phyloP scores from a whole-genome alignment of 1,140 invertebrate species.

The Heliconius hermathena region DNA sequence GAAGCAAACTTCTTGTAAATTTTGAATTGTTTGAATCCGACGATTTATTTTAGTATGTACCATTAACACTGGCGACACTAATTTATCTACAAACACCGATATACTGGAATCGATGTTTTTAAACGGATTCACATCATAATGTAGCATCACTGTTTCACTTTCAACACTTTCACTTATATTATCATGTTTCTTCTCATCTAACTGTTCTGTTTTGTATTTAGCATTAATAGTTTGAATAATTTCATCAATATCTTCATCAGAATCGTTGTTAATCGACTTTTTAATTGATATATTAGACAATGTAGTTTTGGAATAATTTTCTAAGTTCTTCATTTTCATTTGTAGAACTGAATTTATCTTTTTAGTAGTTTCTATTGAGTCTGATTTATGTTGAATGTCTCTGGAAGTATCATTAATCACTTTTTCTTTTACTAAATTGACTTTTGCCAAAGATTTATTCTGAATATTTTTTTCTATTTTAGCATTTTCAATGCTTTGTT shows the following conservation, averaged over 20 bases:
- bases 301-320: constrained; percentile 15
- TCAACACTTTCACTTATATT: constrained; percentile 8
- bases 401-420: not conserved
- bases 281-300: constrained; percentile 35
- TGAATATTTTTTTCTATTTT: not conserved
- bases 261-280: constrained; percentile 9
- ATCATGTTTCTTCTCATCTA: constrained; percentile 15
- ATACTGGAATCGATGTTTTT: constrained; percentile 61
- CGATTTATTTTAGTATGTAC: constrained; percentile 69
- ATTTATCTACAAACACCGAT: constrained; percentile 68
- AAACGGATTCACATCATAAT: constrained; percentile 60
- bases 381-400: constrained; percentile 13
- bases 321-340: constrained; percentile 26
- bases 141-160: not conserved
- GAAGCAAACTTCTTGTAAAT: constrained; percentile 61
- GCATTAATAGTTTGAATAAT: constrained; percentile 33
- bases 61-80: constrained; percentile 64
- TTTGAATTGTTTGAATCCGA: constrained; percentile 53
- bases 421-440: constrained; percentile 7
- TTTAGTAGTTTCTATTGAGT: constrained; percentile 1
- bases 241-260: constrained; percentile 36
- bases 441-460: not conserved
- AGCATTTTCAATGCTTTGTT: constrained; percentile 3
- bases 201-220: constrained; percentile 21
- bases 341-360: constrained; percentile 26